Evolutionary conservation across 2,113 vertebrate genomes (phyloP).

Genomic region (Ginglymostoma cirratum): DNA sequence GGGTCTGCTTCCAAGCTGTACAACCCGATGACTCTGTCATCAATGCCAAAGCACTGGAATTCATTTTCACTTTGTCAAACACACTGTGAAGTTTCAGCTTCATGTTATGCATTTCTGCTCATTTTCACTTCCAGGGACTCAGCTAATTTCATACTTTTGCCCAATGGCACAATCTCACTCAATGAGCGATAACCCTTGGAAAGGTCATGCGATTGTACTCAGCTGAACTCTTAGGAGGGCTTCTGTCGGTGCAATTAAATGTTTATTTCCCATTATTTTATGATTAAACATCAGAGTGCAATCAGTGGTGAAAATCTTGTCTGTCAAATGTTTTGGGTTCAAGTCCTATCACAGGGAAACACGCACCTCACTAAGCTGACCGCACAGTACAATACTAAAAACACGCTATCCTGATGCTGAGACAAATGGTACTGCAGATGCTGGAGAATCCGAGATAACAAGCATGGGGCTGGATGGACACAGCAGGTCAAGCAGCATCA

Average conservation of each 20-base stretch:
- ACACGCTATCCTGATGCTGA: background rate
- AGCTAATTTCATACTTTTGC: background rate
- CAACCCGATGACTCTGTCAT: background rate
- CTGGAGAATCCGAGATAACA: too few relatives aligned
- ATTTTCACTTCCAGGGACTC: background rate
- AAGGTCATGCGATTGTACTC: background rate
- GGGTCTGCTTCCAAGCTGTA: too few relatives aligned
- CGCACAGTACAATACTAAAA: background rate
- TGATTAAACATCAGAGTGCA: background rate
- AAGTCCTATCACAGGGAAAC: background rate
- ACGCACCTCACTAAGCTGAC: background rate
- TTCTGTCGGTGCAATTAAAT: background rate
- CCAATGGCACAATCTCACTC: background rate
- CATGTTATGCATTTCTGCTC: background rate
- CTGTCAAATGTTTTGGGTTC: background rate
- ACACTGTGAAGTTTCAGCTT: background rate
- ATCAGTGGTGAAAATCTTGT: background rate
- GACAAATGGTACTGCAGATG: too few relatives aligned
- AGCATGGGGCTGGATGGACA: too few relatives aligned
- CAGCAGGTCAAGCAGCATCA: too few relatives aligned
- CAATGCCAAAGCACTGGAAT: background rate
- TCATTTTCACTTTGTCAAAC: background rate
- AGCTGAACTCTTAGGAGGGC: background rate
- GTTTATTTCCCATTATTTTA: background rate
- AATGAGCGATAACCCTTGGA: background rate